Evolutionary conservation across 2,888 invertebrate species (phyloP).

Genomic region (Lasioglossum figueresi): DNA sequence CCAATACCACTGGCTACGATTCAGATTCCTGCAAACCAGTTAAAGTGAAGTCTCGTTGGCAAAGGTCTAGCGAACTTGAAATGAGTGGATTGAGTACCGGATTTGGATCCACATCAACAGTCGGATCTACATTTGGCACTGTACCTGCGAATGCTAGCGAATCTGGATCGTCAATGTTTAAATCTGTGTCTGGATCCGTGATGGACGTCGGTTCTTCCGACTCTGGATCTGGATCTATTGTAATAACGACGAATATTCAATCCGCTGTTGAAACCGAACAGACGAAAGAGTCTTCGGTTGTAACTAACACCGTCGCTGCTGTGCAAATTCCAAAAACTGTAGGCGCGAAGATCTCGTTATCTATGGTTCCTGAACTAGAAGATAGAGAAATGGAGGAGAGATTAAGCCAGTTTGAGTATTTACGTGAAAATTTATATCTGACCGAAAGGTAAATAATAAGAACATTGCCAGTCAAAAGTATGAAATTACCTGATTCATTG

Average conservation of each 20-base stretch:
- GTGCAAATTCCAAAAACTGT: slow-evolving; percentile 71
- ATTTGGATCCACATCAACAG: slow-evolving; percentile 82
- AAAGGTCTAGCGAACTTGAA: slow-evolving; percentile 90
- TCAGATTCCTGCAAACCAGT: slow-evolving; percentile 87
- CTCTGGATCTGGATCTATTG: slow-evolving; percentile 29
- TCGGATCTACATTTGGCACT: slow-evolving; percentile 81
- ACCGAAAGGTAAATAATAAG: slow-evolving; percentile 87
- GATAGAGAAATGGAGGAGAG: slow-evolving; percentile 86
- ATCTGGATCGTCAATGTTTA: slow-evolving; percentile 40
- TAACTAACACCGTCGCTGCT: slow-evolving; percentile 31
- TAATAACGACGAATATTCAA: slow-evolving; percentile 48
- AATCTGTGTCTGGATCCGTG: slow-evolving; percentile 53
- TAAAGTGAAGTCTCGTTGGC: slow-evolving; percentile 92
- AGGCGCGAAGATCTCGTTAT: slow-evolving; percentile 77
- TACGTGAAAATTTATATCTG: slow-evolving; percentile 94
- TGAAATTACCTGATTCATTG: background rate
- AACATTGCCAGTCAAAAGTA: background rate
- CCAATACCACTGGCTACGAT: slow-evolving; percentile 77
- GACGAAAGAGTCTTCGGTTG: slow-evolving; percentile 32
- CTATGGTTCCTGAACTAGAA: slow-evolving; percentile 85
- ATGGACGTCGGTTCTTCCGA: slow-evolving; percentile 56
- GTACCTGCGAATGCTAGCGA: slow-evolving; percentile 78
- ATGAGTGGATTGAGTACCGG: slow-evolving; percentile 84
- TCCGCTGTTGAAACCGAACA: slow-evolving; percentile 54
- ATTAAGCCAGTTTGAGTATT: slow-evolving; percentile 91